Evolutionary conservation across 2,797 vertebrate species (phyloP), one percentile per base, ranked within the genome.

Genomic region (Alfaro cultratus): DNA sequence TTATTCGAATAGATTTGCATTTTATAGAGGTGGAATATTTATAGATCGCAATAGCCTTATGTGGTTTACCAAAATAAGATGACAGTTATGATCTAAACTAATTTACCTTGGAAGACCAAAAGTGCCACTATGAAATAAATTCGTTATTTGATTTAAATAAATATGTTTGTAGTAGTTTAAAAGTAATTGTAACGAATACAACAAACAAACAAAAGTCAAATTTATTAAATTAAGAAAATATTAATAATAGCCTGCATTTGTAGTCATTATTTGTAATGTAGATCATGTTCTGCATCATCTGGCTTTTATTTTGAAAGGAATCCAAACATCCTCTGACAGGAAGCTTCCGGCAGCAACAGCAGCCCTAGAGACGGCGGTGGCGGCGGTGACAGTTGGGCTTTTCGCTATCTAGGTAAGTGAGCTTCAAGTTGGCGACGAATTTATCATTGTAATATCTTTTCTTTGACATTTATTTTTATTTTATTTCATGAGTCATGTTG

Each of bases 371-470:
- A 80, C 87, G 77, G 73, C 82, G 83, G 84, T 80, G 78, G 74
- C 81, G 83, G 83, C 81, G 75, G 81, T 94, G 92, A 93, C 91
- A 91, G 91, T 87, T 57, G 62, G 45, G 79, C 47, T n/a, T 51
- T 45, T 74, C 73, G 71, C 2, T 5, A 1, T 74, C 18, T 91
- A 93, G 93, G 93, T 94, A 91, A 92, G 87, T 31, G n/a, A 8
- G 78, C 47, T 34, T 49, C 45, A 5, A 0, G n/a, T 82, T 51
- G 1, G 74, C 67, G 51, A 85, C 45, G 31, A 7, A 12, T 70
- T 74, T 10, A 1, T 23, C 5, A 0, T 0, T 2, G 21, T 34
- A 70, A 13, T 6, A 7, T 39, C 4, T 34, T 2, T 41, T 16
- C 16, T 60, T 34, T 41, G 5, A 6, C 43, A 1, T 46, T 55